These are phyloP conservation scores for Cataglyphis altisquamis DNA, from an alignment of 2,888 invertebrate genomes.

Conservation along the genomic window DNA sequence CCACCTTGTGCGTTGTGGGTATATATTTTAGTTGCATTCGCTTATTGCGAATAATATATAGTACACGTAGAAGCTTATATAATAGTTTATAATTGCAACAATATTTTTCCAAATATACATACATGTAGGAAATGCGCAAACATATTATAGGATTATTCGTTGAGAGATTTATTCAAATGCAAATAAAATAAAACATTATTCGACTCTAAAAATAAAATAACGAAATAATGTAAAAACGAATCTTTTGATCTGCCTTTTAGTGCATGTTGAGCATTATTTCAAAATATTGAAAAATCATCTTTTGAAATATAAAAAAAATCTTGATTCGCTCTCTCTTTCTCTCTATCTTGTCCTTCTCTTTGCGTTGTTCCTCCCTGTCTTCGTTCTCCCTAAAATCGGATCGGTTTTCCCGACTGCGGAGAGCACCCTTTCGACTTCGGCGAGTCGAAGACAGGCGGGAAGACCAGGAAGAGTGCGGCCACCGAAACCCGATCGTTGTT, in stretches of 20 bases:
- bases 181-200: neutral
- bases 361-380: neutral
- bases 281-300: conserved; percentile 8
- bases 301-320: neutral
- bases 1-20: neutral
- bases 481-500: conserved; percentile 85
- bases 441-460: conserved; percentile 50
- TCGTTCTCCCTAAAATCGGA: conserved; percentile 74
- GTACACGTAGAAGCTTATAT: neutral
- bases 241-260: neutral
- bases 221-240: neutral
- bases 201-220: neutral
- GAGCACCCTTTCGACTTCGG: conserved; percentile 71
- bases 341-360: neutral
- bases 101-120: neutral
- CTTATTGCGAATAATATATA: neutral
- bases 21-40: neutral
- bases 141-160: neutral
- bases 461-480: conserved; percentile 68
- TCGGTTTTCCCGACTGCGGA: conserved; percentile 72
- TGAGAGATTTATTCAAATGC: neutral
- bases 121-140: neutral
- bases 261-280: neutral
- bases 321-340: neutral
- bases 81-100: neutral